Conservation (phyloP, 2,888 invertebrate species). For the Tipula helvola region DNA sequence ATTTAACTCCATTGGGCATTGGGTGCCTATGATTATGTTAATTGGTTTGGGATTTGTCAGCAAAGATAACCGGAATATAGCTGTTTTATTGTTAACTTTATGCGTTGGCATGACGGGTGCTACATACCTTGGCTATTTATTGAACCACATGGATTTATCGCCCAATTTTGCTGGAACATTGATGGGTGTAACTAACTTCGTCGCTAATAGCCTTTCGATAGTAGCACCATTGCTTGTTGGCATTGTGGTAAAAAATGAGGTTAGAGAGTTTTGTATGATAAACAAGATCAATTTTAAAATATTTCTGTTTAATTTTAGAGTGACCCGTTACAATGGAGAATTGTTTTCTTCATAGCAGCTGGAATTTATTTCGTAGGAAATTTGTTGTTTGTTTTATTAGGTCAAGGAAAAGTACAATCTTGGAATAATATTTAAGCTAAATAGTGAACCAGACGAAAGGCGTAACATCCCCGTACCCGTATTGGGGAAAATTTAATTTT, state of each 20-base stretch:
- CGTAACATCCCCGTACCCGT: neutral
- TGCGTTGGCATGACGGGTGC: conserved; percentile 50
- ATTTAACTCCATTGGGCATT: conserved; percentile 34
- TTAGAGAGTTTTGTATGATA: conserved; percentile 10
- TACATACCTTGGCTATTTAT: conserved; percentile 46
- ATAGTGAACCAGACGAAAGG: neutral
- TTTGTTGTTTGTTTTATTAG: conserved; percentile 50
- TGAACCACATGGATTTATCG: conserved; percentile 50
- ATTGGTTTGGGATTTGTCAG: conserved; percentile 40
- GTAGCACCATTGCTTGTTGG: conserved; percentile 45
- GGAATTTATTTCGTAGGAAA: conserved; percentile 51
- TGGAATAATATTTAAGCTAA: conserved; percentile 46
- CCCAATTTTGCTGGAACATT: conserved; percentile 51
- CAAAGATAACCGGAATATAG: conserved; percentile 33
- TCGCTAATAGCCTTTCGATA: conserved; percentile 45
- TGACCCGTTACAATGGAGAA: conserved; percentile 50
- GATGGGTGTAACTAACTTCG: conserved; percentile 52
- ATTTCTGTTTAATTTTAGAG: conserved; percentile 17
- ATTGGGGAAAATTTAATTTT: neutral
- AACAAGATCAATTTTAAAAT: neutral
- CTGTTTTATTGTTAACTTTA: conserved; percentile 41
- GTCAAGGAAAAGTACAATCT: conserved; percentile 47
- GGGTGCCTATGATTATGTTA: conserved; percentile 43
- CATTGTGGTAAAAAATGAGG: conserved; percentile 35
- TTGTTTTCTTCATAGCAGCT: conserved; percentile 55